Base-by-base conservation (phyloP, 2,797 vertebrate species). In the Prunella strophiata region DNA sequence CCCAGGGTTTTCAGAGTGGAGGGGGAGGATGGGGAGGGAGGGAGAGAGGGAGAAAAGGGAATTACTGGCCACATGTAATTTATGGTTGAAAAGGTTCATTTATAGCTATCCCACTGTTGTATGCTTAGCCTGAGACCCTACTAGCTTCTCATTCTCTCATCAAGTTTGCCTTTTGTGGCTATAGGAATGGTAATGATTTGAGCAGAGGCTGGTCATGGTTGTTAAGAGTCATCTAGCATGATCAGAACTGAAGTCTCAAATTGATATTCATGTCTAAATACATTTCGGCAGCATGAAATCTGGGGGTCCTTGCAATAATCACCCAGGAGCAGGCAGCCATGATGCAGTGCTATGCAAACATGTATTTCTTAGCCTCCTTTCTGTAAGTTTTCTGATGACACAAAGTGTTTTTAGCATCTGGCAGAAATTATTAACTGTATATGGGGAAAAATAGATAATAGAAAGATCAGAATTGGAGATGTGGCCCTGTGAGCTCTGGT, bases 61-160 rank as follows among this genome's bases (percentile, higher is more conserved):
- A 96, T 98, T 98, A 94, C 97, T 97, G 97, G 94, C 97, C 98
- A 97, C 98, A 97, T 98, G 98, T 97, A 98, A 98, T 98, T 98
- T 98, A 98, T 98, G 98, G 98, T 97, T 98, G 98, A 98, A 98
- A 96, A 98, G 98, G 95, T 96, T 98, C 97, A 97, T 98, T 98
- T 98, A 92, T 94, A 96, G 96, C 97, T 97, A 97, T 97, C 97
- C 97, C 96, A 95, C 95, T 96, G 96, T 95, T 97, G 95, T 97
- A 93, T 89, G 97, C 96, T 97, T 94, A 97, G 96, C 91, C 92
- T 94, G 97, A 96, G 97, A 96, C 97, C 96, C 95, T 96, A 95
- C 95, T 93, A 91, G 91, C 93, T 95, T 97, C 97, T 95, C 88
- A 96, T 89, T 72, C 94, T 95, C 95, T 76, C 94, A 92, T 96